Evolutionary conservation across 2,888 invertebrate genomes (phyloP), one percentile per base, ranked within the genome.

Genomic region (Acanthosoma haemorrhoidale): DNA sequence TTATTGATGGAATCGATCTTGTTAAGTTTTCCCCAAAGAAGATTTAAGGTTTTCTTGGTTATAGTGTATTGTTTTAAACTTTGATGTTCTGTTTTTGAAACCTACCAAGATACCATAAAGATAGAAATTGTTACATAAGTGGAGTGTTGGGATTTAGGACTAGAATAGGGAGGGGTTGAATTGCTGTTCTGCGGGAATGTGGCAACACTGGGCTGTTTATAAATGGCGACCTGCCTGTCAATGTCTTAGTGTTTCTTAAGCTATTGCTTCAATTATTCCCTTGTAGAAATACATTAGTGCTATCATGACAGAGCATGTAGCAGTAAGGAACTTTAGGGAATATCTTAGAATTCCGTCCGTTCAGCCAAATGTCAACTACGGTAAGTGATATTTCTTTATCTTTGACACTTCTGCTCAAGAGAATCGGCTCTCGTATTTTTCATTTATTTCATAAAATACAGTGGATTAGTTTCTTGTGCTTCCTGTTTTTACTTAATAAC

Each of bases 321-420:
- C 88, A 73, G 85, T 94, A 72, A 85, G 89, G 75, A 88, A 89
- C 77, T 92, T 96, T 77, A 85, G 90, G 69, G 89, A 93, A 77
- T 96, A 95, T 83, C 81, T 96, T 67, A 84, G 86, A 75, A 92
- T 95, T 76, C 89, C 92, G 8, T 92, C 92, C 68, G 92, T 94
- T 0, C 95, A 95, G 77, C 95, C 96, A 0, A 81, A 91, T 77
- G 83, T 94, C 4, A 85, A 94, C 79, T 96, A 96, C 79, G 88
- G 94, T 93, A 81, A 84, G 85, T 66, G 25, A n/a, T 39, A 25
- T 38, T 18, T 61, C 43, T 36, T 61, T 16, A 61, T 34, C 34
- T 61, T 9, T 21, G 18, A 11, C 21, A 25, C 61, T 36, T 38
- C 8, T 21, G 5, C 11, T 41, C 43, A 41, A 13, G 36, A 34